These are phyloP conservation scores for Temnothorax curvispinosus DNA, from an alignment of 1,140 invertebrate genomes.

Conservation along the genomic window DNA sequence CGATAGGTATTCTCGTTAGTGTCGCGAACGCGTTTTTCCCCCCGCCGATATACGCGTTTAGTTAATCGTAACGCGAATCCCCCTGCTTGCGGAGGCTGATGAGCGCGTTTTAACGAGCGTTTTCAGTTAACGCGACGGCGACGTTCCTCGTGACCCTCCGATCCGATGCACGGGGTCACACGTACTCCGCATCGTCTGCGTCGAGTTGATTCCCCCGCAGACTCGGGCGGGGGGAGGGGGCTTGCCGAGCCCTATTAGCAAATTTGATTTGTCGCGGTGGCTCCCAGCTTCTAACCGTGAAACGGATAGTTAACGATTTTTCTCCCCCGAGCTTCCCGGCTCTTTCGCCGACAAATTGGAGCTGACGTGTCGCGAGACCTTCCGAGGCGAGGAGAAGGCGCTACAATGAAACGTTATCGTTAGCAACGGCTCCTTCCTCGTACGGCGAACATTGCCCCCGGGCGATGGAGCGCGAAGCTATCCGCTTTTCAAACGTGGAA, in stretches of 20 bases:
- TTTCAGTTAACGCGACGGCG: slow-evolving; percentile 17
- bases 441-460: background rate
- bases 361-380: slow-evolving; percentile 1
- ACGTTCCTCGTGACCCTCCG: slow-evolving; percentile 45
- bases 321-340: background rate
- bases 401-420: slow-evolving; percentile 10
- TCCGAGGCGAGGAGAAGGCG: background rate
- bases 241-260: slow-evolving; percentile 61
- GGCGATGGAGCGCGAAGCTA: background rate
- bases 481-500: background rate
- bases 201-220: slow-evolving; percentile 32
- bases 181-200: slow-evolving; percentile 8
- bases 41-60: background rate
- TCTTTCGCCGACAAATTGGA: slow-evolving; percentile 10
- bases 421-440: background rate
- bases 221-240: background rate
- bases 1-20: slow-evolving; percentile 20
- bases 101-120: slow-evolving; percentile 52
- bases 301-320: slow-evolving; percentile 52
- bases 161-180: background rate
- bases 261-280: slow-evolving; percentile 71
- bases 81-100: slow-evolving; percentile 8
- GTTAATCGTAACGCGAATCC: slow-evolving; percentile 36
- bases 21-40: background rate
- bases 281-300: slow-evolving; percentile 5